Conservation (phyloP, 2,113 vertebrate species). For the Neolamprologus variostigma region DNA sequence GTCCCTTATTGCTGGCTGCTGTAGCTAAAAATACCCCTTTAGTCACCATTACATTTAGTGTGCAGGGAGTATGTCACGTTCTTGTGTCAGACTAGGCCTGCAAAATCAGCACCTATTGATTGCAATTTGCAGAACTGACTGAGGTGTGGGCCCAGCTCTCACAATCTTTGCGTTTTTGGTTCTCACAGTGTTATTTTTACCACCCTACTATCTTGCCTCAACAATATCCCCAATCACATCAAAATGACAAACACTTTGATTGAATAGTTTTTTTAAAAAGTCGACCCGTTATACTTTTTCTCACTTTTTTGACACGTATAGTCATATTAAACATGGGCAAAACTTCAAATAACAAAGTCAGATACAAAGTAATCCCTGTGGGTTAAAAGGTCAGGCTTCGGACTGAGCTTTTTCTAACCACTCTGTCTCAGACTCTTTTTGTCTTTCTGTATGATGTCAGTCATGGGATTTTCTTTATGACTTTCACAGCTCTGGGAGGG, state of each 20-base stretch:
- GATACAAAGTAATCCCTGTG: not conserved
- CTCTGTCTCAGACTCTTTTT: not conserved
- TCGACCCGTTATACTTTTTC: not conserved
- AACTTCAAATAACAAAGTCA: not conserved
- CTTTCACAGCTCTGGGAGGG: not conserved
- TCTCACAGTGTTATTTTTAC: not conserved
- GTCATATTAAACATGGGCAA: not conserved
- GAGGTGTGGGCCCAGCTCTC: not conserved
- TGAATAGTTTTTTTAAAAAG: not conserved
- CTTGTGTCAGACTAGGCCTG: not conserved
- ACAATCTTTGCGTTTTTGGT: conserved; percentile 6
- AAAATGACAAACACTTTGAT: not conserved
- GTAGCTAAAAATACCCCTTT: conserved; percentile 24
- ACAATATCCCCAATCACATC: not conserved
- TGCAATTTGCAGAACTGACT: not conserved
- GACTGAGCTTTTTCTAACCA: not conserved
- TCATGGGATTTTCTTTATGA: not conserved
- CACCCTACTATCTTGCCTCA: not conserved
- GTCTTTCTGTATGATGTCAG: not conserved
- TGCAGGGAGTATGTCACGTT: conserved; percentile 3
- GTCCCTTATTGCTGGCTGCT: not conserved
- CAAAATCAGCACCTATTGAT: conserved; percentile 51
- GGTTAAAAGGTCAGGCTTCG: rapidly evolving
- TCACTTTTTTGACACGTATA: not conserved
- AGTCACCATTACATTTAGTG: not conserved